Conservation (phyloP, 2,113 vertebrate species). For the Circaetus cinerascens region DNA sequence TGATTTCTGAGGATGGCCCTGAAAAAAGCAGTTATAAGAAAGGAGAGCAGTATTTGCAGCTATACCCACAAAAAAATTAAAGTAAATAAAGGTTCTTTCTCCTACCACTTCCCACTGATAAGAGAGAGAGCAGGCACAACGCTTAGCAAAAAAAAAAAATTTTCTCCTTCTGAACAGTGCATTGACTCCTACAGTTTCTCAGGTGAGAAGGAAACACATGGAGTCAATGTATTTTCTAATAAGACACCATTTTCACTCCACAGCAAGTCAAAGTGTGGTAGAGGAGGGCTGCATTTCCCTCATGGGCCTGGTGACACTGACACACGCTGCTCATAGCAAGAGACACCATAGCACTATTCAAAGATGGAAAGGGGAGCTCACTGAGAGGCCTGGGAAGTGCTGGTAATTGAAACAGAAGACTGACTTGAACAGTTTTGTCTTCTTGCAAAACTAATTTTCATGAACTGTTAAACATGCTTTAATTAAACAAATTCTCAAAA, state of each 20-base stretch:
- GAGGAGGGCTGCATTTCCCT: neutral
- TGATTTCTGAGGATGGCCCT: neutral
- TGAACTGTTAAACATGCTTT: neutral
- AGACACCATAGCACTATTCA: neutral
- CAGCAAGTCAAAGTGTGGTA: neutral
- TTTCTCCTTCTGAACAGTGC: neutral
- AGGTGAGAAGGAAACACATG: neutral
- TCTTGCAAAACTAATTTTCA: neutral
- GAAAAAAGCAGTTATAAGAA: neutral
- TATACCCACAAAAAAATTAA: neutral
- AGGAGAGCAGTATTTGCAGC: neutral
- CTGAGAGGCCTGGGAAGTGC: neutral
- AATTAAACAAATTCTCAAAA: neutral
- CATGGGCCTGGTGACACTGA: rapidly evolving
- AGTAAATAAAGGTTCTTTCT: neutral
- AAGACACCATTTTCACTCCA: neutral
- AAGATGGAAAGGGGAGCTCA: neutral
- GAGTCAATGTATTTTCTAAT: neutral
- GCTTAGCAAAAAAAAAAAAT: rapidly evolving
- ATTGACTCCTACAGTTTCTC: neutral
- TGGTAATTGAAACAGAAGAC: neutral
- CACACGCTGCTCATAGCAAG: neutral
- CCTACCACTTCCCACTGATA: neutral
- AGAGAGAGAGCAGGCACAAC: neutral
- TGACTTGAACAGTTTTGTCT: neutral